These are phyloP conservation scores for Diachasmimorpha longicaudata DNA, from an alignment of 1,140 invertebrate species.

Conservation along the genomic window DNA sequence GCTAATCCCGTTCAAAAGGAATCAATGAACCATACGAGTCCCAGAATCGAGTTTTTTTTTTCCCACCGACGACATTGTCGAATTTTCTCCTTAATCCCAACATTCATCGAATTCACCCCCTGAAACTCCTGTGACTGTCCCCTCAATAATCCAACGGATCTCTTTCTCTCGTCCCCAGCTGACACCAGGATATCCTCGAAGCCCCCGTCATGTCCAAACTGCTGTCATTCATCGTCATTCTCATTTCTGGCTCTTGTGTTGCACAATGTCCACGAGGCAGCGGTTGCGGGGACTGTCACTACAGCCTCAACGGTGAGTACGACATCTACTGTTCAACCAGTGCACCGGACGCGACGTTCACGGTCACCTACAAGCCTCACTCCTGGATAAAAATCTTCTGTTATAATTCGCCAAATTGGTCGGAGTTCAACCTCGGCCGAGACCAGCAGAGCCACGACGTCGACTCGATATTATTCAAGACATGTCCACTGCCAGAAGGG, in stretches of 20 bases:
- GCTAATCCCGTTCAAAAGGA: background rate
- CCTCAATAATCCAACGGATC: too few species aligned
- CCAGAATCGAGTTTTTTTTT: background rate
- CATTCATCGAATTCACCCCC: too few species aligned
- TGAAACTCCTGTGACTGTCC: too few species aligned
- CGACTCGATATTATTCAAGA: constrained; percentile 27
- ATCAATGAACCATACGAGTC: background rate
- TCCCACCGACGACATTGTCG: background rate
- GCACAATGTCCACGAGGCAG: background rate
- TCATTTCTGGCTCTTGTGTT: background rate
- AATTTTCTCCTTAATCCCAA: too few species aligned
- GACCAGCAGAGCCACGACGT: constrained; percentile 1
- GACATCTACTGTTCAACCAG: constrained; percentile 30
- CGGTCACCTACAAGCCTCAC: constrained; percentile 26
- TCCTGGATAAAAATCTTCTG: constrained; percentile 36
- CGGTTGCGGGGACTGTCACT: background rate
- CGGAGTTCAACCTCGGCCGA: constrained; percentile 30
- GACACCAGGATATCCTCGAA: background rate
- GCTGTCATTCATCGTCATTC: background rate
- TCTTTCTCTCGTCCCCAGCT: too few species aligned
- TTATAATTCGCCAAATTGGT: constrained; percentile 30
- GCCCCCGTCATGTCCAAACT: background rate
- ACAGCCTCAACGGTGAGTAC: background rate
- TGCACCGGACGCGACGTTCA: constrained; percentile 17
- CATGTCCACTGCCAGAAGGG: constrained; percentile 44